Evolutionary conservation across 2,888 invertebrate genomes (phyloP).

Genomic region (Amphipoea oculea): DNA sequence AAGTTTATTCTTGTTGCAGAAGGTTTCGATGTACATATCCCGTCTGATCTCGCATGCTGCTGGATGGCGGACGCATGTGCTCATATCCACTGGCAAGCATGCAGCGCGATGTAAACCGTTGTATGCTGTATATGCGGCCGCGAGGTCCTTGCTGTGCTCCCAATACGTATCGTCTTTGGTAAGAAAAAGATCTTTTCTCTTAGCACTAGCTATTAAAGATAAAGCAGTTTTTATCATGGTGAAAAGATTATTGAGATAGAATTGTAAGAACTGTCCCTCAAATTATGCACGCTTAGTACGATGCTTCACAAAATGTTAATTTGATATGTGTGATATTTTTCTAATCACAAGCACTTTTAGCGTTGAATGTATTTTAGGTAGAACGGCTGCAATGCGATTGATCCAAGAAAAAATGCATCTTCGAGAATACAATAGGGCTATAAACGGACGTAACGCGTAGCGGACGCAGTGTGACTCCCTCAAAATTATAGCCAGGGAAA

Average conservation of each 20-base stretch:
- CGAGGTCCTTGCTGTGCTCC: conserved; percentile 91
- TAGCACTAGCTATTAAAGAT: not conserved
- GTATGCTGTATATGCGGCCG: conserved; percentile 92
- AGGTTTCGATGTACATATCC: conserved; percentile 89
- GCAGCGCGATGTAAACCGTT: conserved; percentile 94
- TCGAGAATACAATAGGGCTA: too few relatives aligned
- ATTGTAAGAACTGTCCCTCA: not conserved
- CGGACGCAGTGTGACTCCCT: too few relatives aligned
- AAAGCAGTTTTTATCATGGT: not conserved
- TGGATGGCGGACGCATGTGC: conserved; percentile 92
- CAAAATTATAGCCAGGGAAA: not conserved
- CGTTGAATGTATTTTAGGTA: too few relatives aligned
- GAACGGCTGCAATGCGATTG: too few relatives aligned
- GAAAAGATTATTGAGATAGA: not conserved
- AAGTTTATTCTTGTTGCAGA: conserved; percentile 77
- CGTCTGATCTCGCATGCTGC: conserved; percentile 92
- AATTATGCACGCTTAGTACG: too few relatives aligned
- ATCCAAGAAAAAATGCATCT: too few relatives aligned
- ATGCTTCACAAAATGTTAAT: too few relatives aligned
- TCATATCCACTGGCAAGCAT: conserved; percentile 91
- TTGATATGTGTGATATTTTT: too few relatives aligned
- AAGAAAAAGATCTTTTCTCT: conserved; percentile 62
- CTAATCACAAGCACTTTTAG: too few relatives aligned
- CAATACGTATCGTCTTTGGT: conserved; percentile 92
- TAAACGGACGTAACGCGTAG: too few relatives aligned